Evolutionary conservation across 2,113 vertebrate genomes (phyloP).

Genomic region (Oncorhynchus clarkii): DNA sequence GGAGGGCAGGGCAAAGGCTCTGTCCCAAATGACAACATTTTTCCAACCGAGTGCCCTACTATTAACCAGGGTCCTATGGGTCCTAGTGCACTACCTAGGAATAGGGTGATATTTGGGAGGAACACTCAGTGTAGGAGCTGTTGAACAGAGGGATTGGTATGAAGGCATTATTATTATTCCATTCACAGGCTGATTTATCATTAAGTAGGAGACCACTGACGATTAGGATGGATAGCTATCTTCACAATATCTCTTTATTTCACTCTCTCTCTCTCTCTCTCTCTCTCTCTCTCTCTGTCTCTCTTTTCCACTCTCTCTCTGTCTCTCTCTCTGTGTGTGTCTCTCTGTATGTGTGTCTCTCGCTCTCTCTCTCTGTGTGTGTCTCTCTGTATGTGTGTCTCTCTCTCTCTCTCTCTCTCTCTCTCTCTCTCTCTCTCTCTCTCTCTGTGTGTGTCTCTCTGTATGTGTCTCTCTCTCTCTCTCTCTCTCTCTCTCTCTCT

Average conservation of each 20-base stretch:
- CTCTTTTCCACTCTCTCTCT: neutral
- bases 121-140: neutral
- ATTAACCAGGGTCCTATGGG: neutral
- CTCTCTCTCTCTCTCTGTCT: neutral
- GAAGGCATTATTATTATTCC: no score
- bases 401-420: neutral
- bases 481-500: neutral
- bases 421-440: no score
- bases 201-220: neutral
- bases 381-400: neutral
- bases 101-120: neutral
- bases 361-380: no score
- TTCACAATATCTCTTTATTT: neutral
- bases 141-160: conserved; percentile 79
- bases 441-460: no score
- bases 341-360: no score
- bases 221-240: no score
- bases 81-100: neutral
- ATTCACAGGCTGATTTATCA: no score
- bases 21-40: no score
- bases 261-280: no score
- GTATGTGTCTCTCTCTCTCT: neutral
- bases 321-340: neutral
- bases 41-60: neutral
- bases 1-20: no score